Evolutionary conservation across 2,113 vertebrate species (phyloP).

Genomic region (Rhizomys pruinosus): DNA sequence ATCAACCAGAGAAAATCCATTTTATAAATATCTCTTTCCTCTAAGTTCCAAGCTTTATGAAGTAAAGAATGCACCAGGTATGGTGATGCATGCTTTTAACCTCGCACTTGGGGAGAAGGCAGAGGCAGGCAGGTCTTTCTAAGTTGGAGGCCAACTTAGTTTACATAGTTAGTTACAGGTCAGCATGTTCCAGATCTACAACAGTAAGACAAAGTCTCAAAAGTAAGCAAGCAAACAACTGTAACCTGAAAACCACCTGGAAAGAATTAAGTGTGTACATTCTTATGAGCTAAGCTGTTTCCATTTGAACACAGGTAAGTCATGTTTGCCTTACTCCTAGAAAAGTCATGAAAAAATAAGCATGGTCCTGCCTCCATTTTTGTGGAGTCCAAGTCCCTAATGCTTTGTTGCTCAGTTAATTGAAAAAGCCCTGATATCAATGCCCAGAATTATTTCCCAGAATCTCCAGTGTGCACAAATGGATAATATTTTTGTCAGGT

Average conservation of each 20-base stretch:
- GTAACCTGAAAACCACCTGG: not conserved
- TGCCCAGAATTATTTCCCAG: accelerated
- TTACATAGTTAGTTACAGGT: too few species aligned
- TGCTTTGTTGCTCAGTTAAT: too few species aligned
- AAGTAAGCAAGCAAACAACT: too few species aligned
- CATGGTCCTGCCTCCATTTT: accelerated
- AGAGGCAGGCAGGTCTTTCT: too few species aligned
- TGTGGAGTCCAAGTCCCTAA: accelerated
- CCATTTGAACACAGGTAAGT: accelerated
- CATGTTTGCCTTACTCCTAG: accelerated
- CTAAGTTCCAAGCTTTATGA: not conserved
- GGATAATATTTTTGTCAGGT: accelerated
- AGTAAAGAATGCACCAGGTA: not conserved
- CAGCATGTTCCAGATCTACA: too few species aligned
- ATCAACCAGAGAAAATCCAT: not conserved
- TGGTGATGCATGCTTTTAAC: too few species aligned
- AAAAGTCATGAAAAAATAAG: accelerated
- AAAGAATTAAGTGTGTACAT: not conserved
- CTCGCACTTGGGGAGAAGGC: too few species aligned
- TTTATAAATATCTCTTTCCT: too few species aligned
- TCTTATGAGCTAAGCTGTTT: not conserved
- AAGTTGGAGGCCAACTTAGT: too few species aligned
- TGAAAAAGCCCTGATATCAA: too few species aligned
- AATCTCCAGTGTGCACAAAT: accelerated
- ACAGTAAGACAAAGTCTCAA: too few species aligned